Conservation (phyloP, 2,797 vertebrate species). For the Antrozous pallidus region DNA sequence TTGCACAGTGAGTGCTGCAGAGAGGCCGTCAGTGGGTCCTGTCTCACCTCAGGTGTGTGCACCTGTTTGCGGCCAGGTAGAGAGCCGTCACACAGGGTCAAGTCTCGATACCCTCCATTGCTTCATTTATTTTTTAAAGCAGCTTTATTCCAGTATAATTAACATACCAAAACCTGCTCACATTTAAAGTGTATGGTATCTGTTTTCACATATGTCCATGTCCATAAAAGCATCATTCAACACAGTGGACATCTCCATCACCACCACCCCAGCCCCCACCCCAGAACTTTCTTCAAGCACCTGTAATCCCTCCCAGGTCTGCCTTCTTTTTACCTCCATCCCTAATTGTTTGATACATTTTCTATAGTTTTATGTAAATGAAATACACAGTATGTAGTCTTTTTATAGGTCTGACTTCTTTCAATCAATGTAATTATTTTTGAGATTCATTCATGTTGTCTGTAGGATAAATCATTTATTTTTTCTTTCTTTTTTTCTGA, state of each 20-base stretch:
- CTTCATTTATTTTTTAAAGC: neutral
- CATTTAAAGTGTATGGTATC: neutral
- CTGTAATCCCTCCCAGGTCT: neutral
- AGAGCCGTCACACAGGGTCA: neutral
- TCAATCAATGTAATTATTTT: neutral
- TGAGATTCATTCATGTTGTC: neutral
- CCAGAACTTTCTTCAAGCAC: neutral
- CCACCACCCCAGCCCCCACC: fast-evolving
- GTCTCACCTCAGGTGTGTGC: neutral
- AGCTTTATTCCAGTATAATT: neutral
- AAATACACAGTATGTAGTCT: neutral
- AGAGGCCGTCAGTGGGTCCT: neutral
- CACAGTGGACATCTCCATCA: neutral
- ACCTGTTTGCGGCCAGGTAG: neutral
- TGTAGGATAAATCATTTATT: neutral
- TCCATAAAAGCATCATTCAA: neutral
- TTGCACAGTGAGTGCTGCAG: neutral
- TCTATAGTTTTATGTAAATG: neutral
- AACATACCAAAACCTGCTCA: neutral
- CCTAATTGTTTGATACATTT: neutral
- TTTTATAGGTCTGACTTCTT: neutral
- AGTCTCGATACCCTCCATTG: neutral
- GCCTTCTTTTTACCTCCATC: neutral
- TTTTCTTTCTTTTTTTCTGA: neutral
- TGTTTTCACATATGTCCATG: neutral